phyloP scores from a whole-genome alignment of 2,797 vertebrate species.

The Botia almorhae region DNA sequence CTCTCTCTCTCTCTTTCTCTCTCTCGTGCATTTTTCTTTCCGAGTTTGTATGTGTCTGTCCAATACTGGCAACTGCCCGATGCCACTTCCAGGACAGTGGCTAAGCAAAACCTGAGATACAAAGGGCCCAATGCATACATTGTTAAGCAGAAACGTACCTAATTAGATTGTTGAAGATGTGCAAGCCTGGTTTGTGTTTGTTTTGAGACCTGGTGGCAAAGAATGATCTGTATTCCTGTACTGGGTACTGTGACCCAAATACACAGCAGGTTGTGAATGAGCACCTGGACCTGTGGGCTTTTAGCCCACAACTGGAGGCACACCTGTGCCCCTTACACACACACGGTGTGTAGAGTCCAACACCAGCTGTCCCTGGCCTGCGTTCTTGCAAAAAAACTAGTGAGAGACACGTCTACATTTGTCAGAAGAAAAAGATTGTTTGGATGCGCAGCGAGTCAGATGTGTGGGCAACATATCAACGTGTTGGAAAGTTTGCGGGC shows the following conservation, averaged over 20 bases:
- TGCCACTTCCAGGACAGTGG: conserved; percentile 20
- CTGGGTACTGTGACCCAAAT: conserved; percentile 51
- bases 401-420: neutral
- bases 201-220: conserved; percentile 30
- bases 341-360: conserved; percentile 11
- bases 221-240: conserved; percentile 33
- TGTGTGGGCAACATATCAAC: conserved; percentile 35
- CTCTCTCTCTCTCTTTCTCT: neutral
- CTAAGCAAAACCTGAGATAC: conserved; percentile 17
- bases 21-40: neutral
- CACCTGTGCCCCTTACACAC: conserved; percentile 54
- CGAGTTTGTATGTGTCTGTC: conserved; percentile 21
- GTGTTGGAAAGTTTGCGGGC: conserved; percentile 39
- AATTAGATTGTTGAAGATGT: conserved; percentile 58
- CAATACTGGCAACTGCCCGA: conserved; percentile 45
- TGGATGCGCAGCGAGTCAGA: conserved; percentile 28
- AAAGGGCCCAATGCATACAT: conserved; percentile 1
- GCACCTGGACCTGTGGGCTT: conserved; percentile 60
- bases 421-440: conserved; percentile 15
- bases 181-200: conserved; percentile 45
- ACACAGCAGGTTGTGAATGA: conserved; percentile 52
- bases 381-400: conserved; percentile 14
- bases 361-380: conserved; percentile 41
- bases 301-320: conserved; percentile 50
- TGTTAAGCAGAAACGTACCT: conserved; percentile 30